Percentiles rank a stretch among this genome's conserved stretches.
phyloP scores from a whole-genome alignment of 2,888 invertebrate genomes.

The Euzetes globulus region DNA sequence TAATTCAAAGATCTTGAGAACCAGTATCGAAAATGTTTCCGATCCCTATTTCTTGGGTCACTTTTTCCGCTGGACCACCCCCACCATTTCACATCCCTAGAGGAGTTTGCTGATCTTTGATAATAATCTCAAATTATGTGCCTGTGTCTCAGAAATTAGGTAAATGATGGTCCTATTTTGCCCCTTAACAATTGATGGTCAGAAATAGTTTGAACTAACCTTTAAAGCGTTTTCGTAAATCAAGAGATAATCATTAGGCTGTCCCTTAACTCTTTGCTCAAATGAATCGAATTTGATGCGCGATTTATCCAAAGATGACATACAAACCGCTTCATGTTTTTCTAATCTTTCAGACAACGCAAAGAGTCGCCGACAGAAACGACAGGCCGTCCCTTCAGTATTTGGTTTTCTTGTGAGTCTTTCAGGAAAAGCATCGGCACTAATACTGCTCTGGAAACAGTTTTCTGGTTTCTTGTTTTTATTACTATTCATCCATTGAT shows the following conservation, averaged over 20 bases:
- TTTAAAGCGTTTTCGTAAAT: neutral
- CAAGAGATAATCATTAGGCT: conserved; percentile 12
- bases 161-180: too few species aligned
- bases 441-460: neutral
- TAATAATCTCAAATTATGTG: too few species aligned
- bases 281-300: neutral
- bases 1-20: too few species aligned
- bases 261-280: conserved; percentile 22
- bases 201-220: neutral
- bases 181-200: too few species aligned
- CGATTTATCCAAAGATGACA: neutral
- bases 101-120: too few species aligned
- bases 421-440: neutral
- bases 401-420: neutral
- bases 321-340: conserved; percentile 7
- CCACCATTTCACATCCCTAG: too few species aligned
- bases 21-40: too few species aligned
- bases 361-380: neutral
- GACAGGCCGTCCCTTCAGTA: neutral
- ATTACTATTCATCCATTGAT: too few species aligned
- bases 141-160: too few species aligned
- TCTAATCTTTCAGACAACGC: neutral
- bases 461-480: too few species aligned
- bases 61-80: too few species aligned
- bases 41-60: too few species aligned